Conservation (phyloP, 1,140 invertebrate species). For the Drosophila nasuta region DNA sequence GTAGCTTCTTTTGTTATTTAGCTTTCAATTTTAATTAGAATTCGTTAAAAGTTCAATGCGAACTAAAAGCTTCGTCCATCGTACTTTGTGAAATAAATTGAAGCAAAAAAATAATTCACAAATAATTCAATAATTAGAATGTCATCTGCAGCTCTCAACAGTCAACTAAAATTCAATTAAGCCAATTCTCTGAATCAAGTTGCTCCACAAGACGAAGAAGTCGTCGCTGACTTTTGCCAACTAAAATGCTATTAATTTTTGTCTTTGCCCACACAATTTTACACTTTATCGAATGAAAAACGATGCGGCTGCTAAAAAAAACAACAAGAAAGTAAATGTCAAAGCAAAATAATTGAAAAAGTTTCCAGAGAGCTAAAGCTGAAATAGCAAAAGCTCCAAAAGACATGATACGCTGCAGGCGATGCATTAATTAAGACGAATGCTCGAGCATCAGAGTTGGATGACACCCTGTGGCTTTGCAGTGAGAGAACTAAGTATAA, state of each 20-base stretch:
- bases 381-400: slow-evolving; percentile 14
- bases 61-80: neutral
- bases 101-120: slow-evolving; percentile 6
- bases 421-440: slow-evolving; percentile 62
- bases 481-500: neutral
- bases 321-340: slow-evolving; percentile 39
- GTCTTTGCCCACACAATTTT: slow-evolving; percentile 46
- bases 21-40: neutral
- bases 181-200: slow-evolving; percentile 10
- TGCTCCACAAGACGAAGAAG: neutral
- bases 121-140: slow-evolving; percentile 32
- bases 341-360: slow-evolving; percentile 78
- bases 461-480: slow-evolving; percentile 12
- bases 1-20: neutral
- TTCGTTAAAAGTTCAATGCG: slow-evolving; percentile 3
- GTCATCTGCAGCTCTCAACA: slow-evolving; percentile 28
- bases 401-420: slow-evolving; percentile 50
- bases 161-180: slow-evolving; percentile 32
- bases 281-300: slow-evolving; percentile 47
- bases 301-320: slow-evolving; percentile 32
- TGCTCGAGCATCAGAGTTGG: slow-evolving; percentile 3
- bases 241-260: slow-evolving; percentile 64
- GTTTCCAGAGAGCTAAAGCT: slow-evolving; percentile 38
- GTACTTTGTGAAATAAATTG: neutral
- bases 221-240: slow-evolving; percentile 4